phyloP scores from a whole-genome alignment of 2,888 invertebrate species.

The Fragum fragum region DNA sequence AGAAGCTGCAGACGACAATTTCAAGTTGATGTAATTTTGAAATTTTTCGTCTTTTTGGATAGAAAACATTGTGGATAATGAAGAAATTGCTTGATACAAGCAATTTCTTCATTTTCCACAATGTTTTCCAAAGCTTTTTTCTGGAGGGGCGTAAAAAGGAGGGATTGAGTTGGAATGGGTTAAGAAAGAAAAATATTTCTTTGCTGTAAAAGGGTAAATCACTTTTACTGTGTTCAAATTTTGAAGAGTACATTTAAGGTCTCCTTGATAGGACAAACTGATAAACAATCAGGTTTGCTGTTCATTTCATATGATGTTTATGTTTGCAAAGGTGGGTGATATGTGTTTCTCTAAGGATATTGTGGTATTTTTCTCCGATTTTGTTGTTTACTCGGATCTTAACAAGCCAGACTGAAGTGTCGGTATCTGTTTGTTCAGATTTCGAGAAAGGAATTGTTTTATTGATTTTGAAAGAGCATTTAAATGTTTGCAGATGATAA shows the following conservation, averaged over 20 bases:
- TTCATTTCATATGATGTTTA: constrained; percentile 4
- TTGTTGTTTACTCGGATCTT: constrained; percentile 37
- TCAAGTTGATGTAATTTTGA: too few species aligned
- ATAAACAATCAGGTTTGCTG: neutral
- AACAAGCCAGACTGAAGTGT: constrained; percentile 38
- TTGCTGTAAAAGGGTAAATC: neutral
- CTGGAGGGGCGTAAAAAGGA: too few species aligned
- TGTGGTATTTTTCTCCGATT: constrained; percentile 29
- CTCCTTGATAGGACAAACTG: constrained; percentile 3
- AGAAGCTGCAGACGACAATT: too few species aligned
- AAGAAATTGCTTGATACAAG: too few species aligned
- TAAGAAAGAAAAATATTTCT: too few species aligned
- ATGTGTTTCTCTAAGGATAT: constrained; percentile 27
- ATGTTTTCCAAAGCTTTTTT: too few species aligned
- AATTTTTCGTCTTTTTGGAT: too few species aligned
- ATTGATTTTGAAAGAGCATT: constrained; percentile 40
- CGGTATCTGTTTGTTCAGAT: constrained; percentile 45
- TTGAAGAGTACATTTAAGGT: neutral
- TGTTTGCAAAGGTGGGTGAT: constrained; percentile 24
- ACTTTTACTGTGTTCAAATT: neutral
- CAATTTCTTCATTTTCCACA: too few species aligned
- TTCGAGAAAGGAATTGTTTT: constrained; percentile 47
- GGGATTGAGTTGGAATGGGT: too few species aligned
- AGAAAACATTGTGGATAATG: too few species aligned
- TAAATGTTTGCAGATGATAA: constrained; percentile 22